These are phyloP conservation scores for Aphaenogaster rudis DNA, from an alignment of 1,140 invertebrate species.

Conservation along the genomic window DNA sequence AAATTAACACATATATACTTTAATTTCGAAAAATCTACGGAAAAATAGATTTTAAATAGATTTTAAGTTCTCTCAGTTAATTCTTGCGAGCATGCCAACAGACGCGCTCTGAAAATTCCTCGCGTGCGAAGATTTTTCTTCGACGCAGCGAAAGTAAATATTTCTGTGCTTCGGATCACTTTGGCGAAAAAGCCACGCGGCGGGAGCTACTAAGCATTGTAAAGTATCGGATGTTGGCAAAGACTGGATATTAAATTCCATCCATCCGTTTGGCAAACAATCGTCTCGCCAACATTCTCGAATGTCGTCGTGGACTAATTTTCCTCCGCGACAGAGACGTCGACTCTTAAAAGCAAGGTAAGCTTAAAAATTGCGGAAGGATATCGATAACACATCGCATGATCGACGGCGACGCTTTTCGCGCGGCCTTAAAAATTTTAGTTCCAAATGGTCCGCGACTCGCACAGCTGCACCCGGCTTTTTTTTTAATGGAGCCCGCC, in stretches of 20 bases:
- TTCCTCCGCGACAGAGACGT: background rate
- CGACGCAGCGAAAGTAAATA: background rate
- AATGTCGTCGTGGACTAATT: conserved; percentile 52
- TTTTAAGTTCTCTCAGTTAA: background rate
- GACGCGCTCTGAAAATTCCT: background rate
- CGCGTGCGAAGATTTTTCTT: background rate
- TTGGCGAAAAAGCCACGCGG: background rate
- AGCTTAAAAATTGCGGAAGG: conserved; percentile 19
- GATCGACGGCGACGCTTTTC: conserved; percentile 8
- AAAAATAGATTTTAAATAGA: background rate
- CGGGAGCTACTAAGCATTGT: background rate
- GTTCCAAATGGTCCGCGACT: conserved; percentile 61
- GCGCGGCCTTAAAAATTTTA: conserved; percentile 48
- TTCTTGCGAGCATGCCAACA: background rate
- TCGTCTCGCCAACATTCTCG: conserved; percentile 7
- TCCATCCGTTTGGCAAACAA: conserved; percentile 20
- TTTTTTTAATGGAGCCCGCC: conserved; percentile 70
- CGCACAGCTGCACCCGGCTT: conserved; percentile 22
- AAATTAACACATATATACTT: background rate
- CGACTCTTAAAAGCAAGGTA: conserved; percentile 11
- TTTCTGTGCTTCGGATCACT: background rate
- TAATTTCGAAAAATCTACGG: background rate
- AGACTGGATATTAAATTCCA: conserved; percentile 54
- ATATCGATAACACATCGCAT: conserved; percentile 26
- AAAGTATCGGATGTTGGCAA: conserved; percentile 41